Percentiles rank a stretch among this genome's conserved stretches.
Evolutionary conservation across 2,797 vertebrate species (phyloP).

Genomic region (Rhinatrema bivittatum): DNA sequence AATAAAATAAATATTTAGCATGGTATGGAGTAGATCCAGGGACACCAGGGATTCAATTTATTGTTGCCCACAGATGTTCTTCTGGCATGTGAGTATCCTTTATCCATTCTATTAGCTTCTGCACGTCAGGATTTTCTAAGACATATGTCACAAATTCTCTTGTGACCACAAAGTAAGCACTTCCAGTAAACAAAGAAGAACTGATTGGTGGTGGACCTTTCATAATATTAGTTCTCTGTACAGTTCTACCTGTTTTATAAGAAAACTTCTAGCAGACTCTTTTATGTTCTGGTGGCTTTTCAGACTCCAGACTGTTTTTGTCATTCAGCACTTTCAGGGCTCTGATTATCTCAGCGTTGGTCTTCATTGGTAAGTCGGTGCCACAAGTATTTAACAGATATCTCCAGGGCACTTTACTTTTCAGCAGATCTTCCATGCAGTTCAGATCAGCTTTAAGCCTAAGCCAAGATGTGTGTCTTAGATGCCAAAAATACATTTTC

Average conservation of each 20-base stretch:
- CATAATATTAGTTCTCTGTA: conserved; percentile 27
- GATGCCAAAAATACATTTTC: conserved; percentile 72
- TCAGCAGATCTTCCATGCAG: conserved; percentile 71
- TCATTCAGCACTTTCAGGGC: conserved; percentile 59
- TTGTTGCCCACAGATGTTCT: conserved; percentile 82
- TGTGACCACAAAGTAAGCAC: conserved; percentile 70
- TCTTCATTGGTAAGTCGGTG: conserved; percentile 77
- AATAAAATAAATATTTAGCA: too few relatives aligned
- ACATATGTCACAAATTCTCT: conserved; percentile 70
- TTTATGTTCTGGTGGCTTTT: conserved; percentile 43
- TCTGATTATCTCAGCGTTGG: conserved; percentile 66
- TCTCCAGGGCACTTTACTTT: conserved; percentile 59
- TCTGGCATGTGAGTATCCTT: conserved; percentile 88
- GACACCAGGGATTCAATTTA: conserved; percentile 68
- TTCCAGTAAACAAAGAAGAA: conserved; percentile 74
- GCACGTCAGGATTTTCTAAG: conserved; percentile 42
- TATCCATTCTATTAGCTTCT: conserved; percentile 68
- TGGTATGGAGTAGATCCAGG: conserved; percentile 61
- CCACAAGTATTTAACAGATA: conserved; percentile 80
- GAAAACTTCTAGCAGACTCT: conserved; percentile 60
- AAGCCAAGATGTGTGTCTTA: conserved; percentile 72
- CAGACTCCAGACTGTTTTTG: conserved; percentile 71
- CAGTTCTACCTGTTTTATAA: conserved; percentile 18
- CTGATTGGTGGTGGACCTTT: conserved; percentile 60
- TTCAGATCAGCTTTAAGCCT: conserved; percentile 78